These are phyloP conservation scores for Coelopa pilipes DNA, from an alignment of 2,888 invertebrate species.

Conservation along the genomic window DNA sequence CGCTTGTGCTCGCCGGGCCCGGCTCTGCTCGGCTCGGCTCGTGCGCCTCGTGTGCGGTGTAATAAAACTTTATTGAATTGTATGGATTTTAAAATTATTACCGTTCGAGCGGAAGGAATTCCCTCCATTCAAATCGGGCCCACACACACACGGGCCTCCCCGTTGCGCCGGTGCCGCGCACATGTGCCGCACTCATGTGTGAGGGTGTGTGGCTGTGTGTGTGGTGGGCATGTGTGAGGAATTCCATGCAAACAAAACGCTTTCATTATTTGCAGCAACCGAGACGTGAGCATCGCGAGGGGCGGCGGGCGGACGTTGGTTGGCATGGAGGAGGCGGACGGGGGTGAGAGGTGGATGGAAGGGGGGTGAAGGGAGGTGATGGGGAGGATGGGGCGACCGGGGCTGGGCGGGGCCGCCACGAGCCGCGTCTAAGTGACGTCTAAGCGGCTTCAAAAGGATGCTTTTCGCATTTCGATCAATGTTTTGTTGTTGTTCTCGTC, in stretches of 20 bases:
- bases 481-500: not conserved
- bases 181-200: constrained; percentile 7
- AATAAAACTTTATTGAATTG: constrained; percentile 67
- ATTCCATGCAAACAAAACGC: constrained; percentile 61
- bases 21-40: not conserved
- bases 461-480: not conserved
- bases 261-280: constrained; percentile 62
- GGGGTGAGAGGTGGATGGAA: too few relatives aligned
- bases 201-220: not conserved
- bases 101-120: constrained; percentile 61
- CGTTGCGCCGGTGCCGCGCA: not conserved
- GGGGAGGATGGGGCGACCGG: too few relatives aligned
- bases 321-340: too few relatives aligned
- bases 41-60: constrained; percentile 43
- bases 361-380: too few relatives aligned
- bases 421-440: constrained; percentile 2
- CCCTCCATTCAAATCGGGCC: constrained; percentile 30
- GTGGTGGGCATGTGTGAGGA: constrained; percentile 45
- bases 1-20: not conserved
- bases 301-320: too few relatives aligned
- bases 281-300: constrained; percentile 40
- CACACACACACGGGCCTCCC: constrained; percentile 10
- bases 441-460: constrained; percentile 14
- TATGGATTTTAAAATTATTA: constrained; percentile 66
- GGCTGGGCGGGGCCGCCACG: not conserved